Percentiles rank a stretch among this genome's conserved stretches.
These are phyloP conservation scores for Troides oblongomaculatus DNA, from an alignment of 2,888 invertebrate species.

Conservation along the genomic window DNA sequence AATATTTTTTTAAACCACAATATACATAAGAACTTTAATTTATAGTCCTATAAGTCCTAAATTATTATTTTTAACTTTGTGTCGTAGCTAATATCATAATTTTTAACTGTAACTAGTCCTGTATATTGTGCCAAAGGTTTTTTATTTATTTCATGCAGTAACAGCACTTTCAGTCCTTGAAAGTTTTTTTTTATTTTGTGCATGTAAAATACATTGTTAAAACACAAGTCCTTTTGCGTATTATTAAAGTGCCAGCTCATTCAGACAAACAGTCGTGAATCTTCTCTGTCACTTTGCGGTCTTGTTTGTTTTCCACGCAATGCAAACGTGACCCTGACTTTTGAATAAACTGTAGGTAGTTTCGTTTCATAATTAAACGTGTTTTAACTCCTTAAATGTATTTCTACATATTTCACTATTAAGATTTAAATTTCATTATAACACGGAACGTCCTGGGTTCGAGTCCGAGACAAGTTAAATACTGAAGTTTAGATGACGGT, in stretches of 20 bases:
- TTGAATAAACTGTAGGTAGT: slow-evolving; percentile 7
- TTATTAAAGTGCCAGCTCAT: slow-evolving; percentile 30
- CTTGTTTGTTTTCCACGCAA: slow-evolving; percentile 38
- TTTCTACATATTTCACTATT: neutral
- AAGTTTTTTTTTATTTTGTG: slow-evolving; percentile 2
- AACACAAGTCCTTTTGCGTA: slow-evolving; percentile 17
- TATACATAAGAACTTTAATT: neutral
- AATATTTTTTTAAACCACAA: neutral
- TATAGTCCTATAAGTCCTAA: neutral
- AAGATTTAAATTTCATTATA: too few relatives aligned
- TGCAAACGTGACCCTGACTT: slow-evolving; percentile 24
- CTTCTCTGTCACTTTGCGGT: slow-evolving; percentile 37
- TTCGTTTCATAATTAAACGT: neutral
- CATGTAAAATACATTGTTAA: slow-evolving; percentile 16
- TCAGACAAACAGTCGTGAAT: slow-evolving; percentile 35
- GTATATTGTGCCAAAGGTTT: neutral
- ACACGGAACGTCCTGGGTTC: too few relatives aligned
- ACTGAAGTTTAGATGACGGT: too few relatives aligned
- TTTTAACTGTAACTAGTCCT: neutral
- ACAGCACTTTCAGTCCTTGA: slow-evolving; percentile 7
- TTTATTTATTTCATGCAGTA: neutral
- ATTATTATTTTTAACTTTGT: too few relatives aligned
- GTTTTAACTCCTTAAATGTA: neutral
- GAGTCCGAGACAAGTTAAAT: too few relatives aligned
- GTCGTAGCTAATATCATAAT: neutral